phyloP scores from a whole-genome alignment of 2,113 vertebrate species.

The Triplophysa rosa region DNA sequence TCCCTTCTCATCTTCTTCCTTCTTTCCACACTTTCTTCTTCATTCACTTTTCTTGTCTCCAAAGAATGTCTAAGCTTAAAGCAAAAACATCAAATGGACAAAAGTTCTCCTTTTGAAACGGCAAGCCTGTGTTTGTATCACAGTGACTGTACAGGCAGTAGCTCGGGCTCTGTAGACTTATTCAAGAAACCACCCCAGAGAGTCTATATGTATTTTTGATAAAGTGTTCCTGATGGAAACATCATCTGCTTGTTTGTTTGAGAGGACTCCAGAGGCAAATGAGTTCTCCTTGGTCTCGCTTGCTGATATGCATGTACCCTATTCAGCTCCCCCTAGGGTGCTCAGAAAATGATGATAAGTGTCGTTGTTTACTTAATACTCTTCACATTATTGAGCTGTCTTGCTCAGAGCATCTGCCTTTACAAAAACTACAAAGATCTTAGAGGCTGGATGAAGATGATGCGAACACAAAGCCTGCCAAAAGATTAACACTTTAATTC shows the following conservation, averaged over 20 bases:
- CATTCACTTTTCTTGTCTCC: neutral
- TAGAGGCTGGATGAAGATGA: slow-evolving; percentile 1
- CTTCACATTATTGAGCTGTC: slow-evolving; percentile 16
- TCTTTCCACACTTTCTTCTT: neutral
- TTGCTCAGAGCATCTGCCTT: slow-evolving; percentile 19
- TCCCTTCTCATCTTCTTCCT: neutral
- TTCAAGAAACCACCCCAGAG: slow-evolving; percentile 9
- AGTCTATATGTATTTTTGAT: slow-evolving; percentile 29
- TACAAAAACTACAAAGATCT: slow-evolving; percentile 10
- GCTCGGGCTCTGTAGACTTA: neutral
- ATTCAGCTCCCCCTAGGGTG: neutral
- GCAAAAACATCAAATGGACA: slow-evolving; percentile 7
- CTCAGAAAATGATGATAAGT: slow-evolving; percentile 34
- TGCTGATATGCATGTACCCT: neutral
- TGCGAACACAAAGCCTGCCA: neutral
- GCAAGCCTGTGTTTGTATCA: neutral
- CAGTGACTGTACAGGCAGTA: slow-evolving; percentile 1
- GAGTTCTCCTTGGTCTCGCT: slow-evolving; percentile 22
- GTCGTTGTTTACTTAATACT: slow-evolving; percentile 27
- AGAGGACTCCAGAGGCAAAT: slow-evolving; percentile 9
- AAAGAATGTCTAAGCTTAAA: slow-evolving; percentile 28
- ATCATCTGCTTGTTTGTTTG: slow-evolving; percentile 34
- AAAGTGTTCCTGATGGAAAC: slow-evolving; percentile 15
- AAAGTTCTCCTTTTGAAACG: neutral
- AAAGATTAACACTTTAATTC: slow-evolving; percentile 22